Conservation (phyloP, 2,797 vertebrate genomes). For the Loris lydekkerianus region DNA sequence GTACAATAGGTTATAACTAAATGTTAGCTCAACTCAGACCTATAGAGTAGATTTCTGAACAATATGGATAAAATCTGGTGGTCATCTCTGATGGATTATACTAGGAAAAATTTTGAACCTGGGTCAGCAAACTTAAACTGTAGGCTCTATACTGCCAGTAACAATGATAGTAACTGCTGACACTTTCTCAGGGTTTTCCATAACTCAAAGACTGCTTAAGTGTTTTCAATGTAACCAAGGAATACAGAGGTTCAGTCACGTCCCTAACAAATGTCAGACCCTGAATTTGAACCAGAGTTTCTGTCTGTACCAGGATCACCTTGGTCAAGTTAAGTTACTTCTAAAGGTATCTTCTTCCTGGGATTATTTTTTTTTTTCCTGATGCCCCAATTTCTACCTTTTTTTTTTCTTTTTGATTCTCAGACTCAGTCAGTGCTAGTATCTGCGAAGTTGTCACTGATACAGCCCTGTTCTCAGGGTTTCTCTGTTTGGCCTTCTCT, state of each 20-base stretch:
- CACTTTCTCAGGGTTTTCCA: background rate
- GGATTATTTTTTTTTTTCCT: background rate
- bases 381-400: background rate
- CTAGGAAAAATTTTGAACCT: constrained; percentile 18
- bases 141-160: background rate
- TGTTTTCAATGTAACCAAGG: constrained; percentile 25
- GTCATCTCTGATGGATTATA: background rate
- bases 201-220: background rate
- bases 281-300: constrained; percentile 12
- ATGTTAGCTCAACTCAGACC: background rate
- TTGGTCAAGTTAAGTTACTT: constrained; percentile 45
- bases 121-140: constrained; percentile 17
- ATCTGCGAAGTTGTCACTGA: background rate
- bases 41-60: background rate
- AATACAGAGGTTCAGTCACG: background rate
- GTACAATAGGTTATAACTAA: background rate
- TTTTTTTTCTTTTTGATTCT: constrained; percentile 25
- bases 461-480: background rate
- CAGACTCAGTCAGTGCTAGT: background rate
- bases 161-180: background rate
- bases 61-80: constrained; percentile 32
- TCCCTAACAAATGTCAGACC: constrained; percentile 38
- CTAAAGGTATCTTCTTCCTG: background rate
- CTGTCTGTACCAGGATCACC: background rate
- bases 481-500: background rate